Evolutionary conservation across 2,888 invertebrate species (phyloP).

Genomic region (Falcaria lacertinaria): DNA sequence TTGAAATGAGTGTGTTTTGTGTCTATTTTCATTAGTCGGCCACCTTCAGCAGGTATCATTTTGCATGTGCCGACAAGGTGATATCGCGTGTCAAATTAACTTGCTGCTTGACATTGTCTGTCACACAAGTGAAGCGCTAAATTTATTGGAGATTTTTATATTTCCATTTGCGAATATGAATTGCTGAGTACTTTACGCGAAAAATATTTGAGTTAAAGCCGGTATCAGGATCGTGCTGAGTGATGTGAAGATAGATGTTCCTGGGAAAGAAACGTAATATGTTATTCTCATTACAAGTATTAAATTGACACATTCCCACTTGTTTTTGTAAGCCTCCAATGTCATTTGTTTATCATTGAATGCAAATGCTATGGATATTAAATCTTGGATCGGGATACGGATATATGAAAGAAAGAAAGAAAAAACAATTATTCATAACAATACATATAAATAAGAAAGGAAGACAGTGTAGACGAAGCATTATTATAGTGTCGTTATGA

Average conservation of each 20-base stretch:
- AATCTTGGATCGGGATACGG: no score
- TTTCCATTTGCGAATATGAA: constrained; percentile 4
- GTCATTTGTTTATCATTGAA: no score
- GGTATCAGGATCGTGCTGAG: constrained; percentile 43
- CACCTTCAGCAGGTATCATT: neutral
- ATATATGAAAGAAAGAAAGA: no score
- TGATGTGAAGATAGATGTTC: constrained; percentile 40
- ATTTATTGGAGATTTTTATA: constrained; percentile 11
- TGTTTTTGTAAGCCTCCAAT: no score
- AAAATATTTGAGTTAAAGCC: constrained; percentile 44
- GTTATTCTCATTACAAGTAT: no score
- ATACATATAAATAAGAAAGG: no score
- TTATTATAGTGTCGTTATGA: no score
- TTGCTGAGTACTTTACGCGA: constrained; percentile 28
- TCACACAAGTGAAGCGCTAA: neutral
- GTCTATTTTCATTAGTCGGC: neutral
- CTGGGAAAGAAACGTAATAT: constrained; percentile 51
- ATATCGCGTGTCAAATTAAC: constrained; percentile 8
- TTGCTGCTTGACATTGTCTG: constrained; percentile 6
- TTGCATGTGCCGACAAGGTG: neutral
- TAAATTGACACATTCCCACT: no score
- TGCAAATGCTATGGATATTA: no score
- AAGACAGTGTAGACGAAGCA: no score
- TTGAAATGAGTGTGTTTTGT: no score
- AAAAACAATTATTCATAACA: no score